Percentiles rank a stretch among this genome's conserved stretches.
Evolutionary conservation across 2,113 vertebrate species (phyloP).

Genomic region (Cromileptes altivelis): DNA sequence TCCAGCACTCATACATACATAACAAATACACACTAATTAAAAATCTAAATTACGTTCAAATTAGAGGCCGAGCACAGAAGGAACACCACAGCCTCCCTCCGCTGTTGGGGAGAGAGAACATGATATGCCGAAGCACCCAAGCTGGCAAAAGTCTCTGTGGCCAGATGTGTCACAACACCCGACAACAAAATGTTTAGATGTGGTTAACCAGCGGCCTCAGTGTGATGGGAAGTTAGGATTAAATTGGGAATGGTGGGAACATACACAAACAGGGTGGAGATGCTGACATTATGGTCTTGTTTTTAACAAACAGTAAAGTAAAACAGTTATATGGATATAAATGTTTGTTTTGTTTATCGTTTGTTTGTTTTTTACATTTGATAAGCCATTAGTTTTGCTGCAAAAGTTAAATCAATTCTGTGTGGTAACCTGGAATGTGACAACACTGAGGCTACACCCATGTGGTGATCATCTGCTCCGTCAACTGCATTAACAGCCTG

Average conservation of each 20-base stretch:
- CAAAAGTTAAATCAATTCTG: no score
- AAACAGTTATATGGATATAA: no score
- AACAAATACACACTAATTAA: constrained; percentile 19
- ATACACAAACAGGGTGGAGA: constrained; percentile 13
- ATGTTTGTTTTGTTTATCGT: no score
- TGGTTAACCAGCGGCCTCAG: not conserved
- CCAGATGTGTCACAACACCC: not conserved
- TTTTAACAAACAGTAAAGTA: no score
- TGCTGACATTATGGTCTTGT: not conserved
- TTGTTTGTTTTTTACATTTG: no score
- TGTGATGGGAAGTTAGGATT: not conserved
- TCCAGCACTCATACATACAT: constrained; percentile 10
- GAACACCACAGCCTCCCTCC: not conserved
- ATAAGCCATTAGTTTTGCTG: no score
- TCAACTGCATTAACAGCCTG: not conserved
- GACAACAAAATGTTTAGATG: constrained; percentile 7
- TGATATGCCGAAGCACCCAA: not conserved
- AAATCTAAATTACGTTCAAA: not conserved
- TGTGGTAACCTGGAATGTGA: no score
- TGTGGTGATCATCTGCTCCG: not conserved
- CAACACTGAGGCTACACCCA: no score
- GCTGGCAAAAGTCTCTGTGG: not conserved
- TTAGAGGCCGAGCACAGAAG: not conserved
- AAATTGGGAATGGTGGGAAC: not conserved
- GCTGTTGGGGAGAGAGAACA: not conserved